Conservation (phyloP, 92 coral and sea anemone genomes). For the Epizoanthus rinbou region DNA sequence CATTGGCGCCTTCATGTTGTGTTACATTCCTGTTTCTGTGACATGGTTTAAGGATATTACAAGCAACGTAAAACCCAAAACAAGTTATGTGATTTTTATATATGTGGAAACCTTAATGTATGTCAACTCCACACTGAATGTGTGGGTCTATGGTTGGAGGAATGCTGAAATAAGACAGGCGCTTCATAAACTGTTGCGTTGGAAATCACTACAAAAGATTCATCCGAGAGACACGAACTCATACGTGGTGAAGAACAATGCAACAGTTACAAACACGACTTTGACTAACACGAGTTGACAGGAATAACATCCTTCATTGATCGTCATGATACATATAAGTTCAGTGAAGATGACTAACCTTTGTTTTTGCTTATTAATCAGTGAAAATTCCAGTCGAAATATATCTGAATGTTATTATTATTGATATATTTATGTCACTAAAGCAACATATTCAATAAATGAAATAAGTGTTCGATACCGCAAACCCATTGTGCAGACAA, state of each 20-base stretch:
- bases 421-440: too few species aligned
- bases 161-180: slow-evolving; percentile 34
- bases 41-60: slow-evolving; percentile 30
- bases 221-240: slow-evolving; percentile 19
- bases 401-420: too few species aligned
- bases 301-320: neutral
- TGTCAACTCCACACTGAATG: slow-evolving; percentile 25
- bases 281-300: slow-evolving; percentile 8
- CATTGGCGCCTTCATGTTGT: slow-evolving; percentile 3
- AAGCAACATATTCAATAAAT: too few species aligned
- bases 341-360: neutral
- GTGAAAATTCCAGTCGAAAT: neutral
- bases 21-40: slow-evolving; percentile 20
- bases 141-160: slow-evolving; percentile 31
- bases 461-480: too few species aligned
- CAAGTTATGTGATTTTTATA: neutral
- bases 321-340: neutral
- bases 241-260: neutral
- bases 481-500: too few species aligned
- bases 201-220: neutral
- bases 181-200: neutral
- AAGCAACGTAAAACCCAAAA: neutral
- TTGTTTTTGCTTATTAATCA: neutral
- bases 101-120: neutral
- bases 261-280: neutral